A percentile compares a stretch with the other conserved stretches of the same genome.
These are phyloP conservation scores for Hippocampus guttulatus DNA, from an alignment of 2,113 vertebrate species.

Conservation along the genomic window DNA sequence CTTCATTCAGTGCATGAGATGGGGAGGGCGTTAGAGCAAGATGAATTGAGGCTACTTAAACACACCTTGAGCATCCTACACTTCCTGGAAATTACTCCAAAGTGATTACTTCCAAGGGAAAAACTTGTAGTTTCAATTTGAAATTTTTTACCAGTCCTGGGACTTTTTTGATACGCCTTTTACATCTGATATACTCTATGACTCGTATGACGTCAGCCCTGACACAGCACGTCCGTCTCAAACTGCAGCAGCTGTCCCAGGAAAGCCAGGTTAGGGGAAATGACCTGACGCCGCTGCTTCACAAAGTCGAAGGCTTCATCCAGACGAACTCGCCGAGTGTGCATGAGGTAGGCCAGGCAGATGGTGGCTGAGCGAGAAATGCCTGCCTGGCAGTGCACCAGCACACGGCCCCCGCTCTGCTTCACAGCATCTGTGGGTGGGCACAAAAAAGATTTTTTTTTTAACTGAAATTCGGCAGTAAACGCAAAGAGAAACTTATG, in stretches of 20 bases:
- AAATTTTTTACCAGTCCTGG: too few relatives aligned
- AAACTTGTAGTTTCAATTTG: too few relatives aligned
- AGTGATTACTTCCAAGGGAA: too few relatives aligned
- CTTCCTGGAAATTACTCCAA: too few relatives aligned
- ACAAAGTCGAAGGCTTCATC: slow-evolving; percentile 77
- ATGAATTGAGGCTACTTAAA: too few relatives aligned
- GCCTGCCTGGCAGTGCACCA: slow-evolving; percentile 77
- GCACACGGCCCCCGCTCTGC: slow-evolving; percentile 67
- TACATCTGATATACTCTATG: too few relatives aligned
- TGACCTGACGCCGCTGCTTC: slow-evolving; percentile 70
- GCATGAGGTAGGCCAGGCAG: slow-evolving; percentile 77
- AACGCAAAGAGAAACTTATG: not conserved
- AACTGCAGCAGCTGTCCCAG: slow-evolving; percentile 79
- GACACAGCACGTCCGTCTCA: slow-evolving; percentile 72
- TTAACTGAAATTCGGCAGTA: not conserved
- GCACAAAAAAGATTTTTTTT: slow-evolving; percentile 9
- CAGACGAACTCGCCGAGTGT: slow-evolving; percentile 65
- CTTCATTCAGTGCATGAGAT: too few relatives aligned
- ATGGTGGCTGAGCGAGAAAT: slow-evolving; percentile 78
- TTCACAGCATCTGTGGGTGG: slow-evolving; percentile 69
- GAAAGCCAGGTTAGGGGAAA: slow-evolving; percentile 76
- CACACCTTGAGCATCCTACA: too few relatives aligned
- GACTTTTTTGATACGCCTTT: too few relatives aligned
- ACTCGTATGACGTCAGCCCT: slow-evolving; percentile 39
- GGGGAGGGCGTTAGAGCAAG: too few relatives aligned